Percentiles rank a stretch among this genome's conserved stretches.
These are phyloP conservation scores for Aporophyla nigra DNA, from an alignment of 2,888 invertebrate species.

Conservation along the genomic window DNA sequence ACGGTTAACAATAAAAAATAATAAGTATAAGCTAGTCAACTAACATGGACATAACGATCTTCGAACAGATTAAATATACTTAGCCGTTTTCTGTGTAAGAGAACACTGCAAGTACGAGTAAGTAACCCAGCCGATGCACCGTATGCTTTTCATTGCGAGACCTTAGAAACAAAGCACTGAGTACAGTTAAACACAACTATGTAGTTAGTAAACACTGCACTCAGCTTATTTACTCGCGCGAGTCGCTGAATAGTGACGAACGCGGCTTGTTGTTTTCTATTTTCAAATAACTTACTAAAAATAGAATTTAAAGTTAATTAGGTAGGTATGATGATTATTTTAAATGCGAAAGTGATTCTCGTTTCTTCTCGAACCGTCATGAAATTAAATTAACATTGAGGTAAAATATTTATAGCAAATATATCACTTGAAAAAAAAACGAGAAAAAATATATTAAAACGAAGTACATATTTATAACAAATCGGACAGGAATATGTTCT, in stretches of 20 bases:
- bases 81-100: conserved; percentile 36
- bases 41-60: conserved; percentile 6
- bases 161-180: conserved; percentile 41
- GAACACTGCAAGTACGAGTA: conserved; percentile 38
- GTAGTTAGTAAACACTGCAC: conserved; percentile 52
- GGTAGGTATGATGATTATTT: not conserved
- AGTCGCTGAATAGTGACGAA: conserved; percentile 41
- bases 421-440: not conserved
- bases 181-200: conserved; percentile 54
- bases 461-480: too few relatives aligned
- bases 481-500: too few relatives aligned
- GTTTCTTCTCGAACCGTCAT: not conserved
- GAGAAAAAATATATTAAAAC: not conserved
- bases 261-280: conserved; percentile 17
- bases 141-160: conserved; percentile 37
- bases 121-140: conserved; percentile 32
- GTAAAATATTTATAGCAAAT: not conserved
- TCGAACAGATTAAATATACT: conserved; percentile 29
- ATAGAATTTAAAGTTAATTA: not conserved
- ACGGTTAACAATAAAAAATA: not conserved
- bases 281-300: conserved; percentile 37
- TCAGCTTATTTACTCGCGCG: conserved; percentile 47
- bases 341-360: conserved; percentile 11
- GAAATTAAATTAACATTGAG: not conserved
- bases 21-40: not conserved